Base-by-base conservation (phyloP, 2,797 vertebrate genomes). In the Cryptoprocta ferox region DNA sequence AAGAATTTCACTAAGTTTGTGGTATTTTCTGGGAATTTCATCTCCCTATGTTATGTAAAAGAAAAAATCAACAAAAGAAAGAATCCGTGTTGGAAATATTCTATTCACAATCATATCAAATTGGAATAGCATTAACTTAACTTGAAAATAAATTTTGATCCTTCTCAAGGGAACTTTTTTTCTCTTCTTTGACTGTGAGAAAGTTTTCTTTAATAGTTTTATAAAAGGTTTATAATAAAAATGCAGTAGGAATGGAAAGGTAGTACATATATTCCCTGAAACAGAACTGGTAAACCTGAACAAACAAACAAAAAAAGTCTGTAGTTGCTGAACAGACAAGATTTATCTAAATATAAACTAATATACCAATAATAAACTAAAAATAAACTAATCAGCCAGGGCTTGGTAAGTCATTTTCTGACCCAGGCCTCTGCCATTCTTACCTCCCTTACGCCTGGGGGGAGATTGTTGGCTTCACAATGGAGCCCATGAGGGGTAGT, bases 61-160 rank as follows among this genome's bases (percentile, higher is more conserved):
- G 48, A 48, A 48, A 14, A 11, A 48, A 66, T 12, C 18, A 81
- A 18, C 28, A 65, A 80, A 76, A 80, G 63, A 66, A 85, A 90
- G 37, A 76, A 21, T 81, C 45, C 10, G 19, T 15, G 2, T 78
- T 80, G 19, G 76, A 88, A 95, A 91, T 63, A 89, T 30, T 91
- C 66, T 63, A 63, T 75, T 84, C 68, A 88, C 16, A 66, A 75
- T 91, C 59, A 8, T 78, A 86, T 65, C 63, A 79, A n/a, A 89
- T 82, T 92, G 85, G 81, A 90, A 63, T 45, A 94, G 5, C 21
- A 75, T 53, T 65, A 45, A 89, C 78, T 81, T 91, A 88, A 84
- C 78, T 85, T 89, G 91, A 96, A 97, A 92, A 82, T 94, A 96
- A 89, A 97, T 75, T 59, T 95, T 71, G 75, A 94, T 89, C 66